A percentile compares a stretch with the other conserved stretches of the same genome.
phyloP scores from a whole-genome alignment of 2,797 vertebrate species.

The Acanthopagrus latus region DNA sequence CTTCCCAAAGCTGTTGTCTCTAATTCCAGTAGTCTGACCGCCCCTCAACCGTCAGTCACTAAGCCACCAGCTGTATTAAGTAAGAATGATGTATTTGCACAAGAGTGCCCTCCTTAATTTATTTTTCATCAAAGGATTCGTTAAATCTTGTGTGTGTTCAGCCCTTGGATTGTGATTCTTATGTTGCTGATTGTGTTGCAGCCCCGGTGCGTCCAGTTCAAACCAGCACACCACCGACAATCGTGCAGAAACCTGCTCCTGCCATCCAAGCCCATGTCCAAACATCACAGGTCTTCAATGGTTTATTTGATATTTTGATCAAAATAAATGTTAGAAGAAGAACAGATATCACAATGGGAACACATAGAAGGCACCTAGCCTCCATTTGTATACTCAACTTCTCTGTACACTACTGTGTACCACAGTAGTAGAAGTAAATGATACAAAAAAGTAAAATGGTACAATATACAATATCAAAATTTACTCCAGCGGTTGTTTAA shows the following conservation, averaged over 20 bases:
- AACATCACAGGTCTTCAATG: slow-evolving; percentile 83
- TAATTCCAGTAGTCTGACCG: slow-evolving; percentile 67
- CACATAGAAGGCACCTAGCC: not conserved
- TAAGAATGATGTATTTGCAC: slow-evolving; percentile 28
- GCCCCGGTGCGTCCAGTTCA: slow-evolving; percentile 82
- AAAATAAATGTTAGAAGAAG: not conserved
- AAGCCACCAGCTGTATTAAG: slow-evolving; percentile 76
- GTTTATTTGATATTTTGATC: not conserved
- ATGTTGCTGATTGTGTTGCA: slow-evolving; percentile 42
- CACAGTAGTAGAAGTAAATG: not conserved
- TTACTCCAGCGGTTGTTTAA: no score
- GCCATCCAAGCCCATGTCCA: slow-evolving; percentile 74
- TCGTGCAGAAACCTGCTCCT: slow-evolving; percentile 86
- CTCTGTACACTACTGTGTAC: not conserved
- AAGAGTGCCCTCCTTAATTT: not conserved
- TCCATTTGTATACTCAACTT: not conserved
- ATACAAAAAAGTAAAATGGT: not conserved
- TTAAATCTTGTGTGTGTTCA: not conserved
- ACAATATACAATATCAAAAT: no score
- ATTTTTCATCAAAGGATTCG: not conserved
- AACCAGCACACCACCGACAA: slow-evolving; percentile 65
- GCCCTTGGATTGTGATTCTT: slow-evolving; percentile 4
- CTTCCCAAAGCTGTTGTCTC: slow-evolving; percentile 80
- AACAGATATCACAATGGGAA: not conserved
- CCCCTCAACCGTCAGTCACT: slow-evolving; percentile 32